Percentiles rank a stretch among this genome's conserved stretches.
Evolutionary conservation across 2,113 vertebrate genomes (phyloP).

Genomic region (Lampris incognitus): DNA sequence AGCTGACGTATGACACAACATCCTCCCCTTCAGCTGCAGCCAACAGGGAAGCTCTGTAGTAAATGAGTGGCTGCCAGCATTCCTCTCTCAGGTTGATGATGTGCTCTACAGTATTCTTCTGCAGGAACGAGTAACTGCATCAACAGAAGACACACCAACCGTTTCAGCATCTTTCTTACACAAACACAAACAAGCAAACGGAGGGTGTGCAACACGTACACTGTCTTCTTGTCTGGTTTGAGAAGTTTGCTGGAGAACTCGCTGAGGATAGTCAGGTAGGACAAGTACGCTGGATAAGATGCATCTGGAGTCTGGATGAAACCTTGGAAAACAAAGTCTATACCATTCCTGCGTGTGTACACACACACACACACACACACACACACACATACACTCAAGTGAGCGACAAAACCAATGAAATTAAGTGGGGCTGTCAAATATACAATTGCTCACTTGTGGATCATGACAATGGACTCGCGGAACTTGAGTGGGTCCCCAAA

Average conservation of each 20-base stretch:
- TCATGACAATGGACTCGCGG: conserved; percentile 89
- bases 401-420: not conserved
- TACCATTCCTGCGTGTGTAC: conserved; percentile 83
- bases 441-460: conserved; percentile 86
- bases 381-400: not conserved
- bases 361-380: conserved; percentile 12
- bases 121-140: conserved; percentile 86
- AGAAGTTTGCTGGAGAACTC: conserved; percentile 93
- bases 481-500: conserved; percentile 91
- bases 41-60: conserved; percentile 87
- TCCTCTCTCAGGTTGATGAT: conserved; percentile 80
- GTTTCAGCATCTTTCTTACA: not conserved
- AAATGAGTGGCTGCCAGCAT: conserved; percentile 85
- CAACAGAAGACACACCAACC: not conserved
- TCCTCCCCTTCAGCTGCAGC: conserved; percentile 85
- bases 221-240: conserved; percentile 90
- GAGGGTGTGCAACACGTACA: conserved; percentile 81
- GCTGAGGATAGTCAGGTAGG: conserved; percentile 88
- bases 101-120: conserved; percentile 83
- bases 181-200: not conserved
- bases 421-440: not conserved
- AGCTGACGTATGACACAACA: conserved; percentile 79
- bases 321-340: conserved; percentile 90
- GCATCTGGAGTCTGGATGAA: conserved; percentile 75
- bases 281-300: conserved; percentile 81